A percentile compares a stretch with the other conserved stretches of the same genome.
Conservation (phyloP, 2,113 vertebrate genomes). For the Hippocampus mohnikei region DNA sequence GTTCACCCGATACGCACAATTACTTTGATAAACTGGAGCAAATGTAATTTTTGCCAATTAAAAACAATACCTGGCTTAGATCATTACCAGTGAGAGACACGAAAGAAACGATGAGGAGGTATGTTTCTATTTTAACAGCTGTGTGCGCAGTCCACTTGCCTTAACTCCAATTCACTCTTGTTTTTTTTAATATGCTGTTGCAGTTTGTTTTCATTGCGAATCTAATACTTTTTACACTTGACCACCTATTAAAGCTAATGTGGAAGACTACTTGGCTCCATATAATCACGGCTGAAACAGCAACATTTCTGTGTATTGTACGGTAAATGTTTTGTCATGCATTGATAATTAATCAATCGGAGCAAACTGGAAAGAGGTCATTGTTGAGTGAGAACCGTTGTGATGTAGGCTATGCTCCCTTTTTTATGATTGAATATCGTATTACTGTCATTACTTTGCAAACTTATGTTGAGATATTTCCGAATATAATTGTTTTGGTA, state of each 20-base stretch:
- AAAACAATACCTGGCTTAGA: neutral
- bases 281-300: neutral
- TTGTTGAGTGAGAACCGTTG: neutral
- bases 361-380: neutral
- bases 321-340: neutral
- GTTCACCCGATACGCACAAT: constrained; percentile 2
- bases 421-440: neutral
- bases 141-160: constrained; percentile 32
- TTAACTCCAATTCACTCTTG: constrained; percentile 24
- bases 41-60: neutral
- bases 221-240: constrained; percentile 1
- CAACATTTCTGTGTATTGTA: neutral
- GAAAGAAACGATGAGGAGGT: neutral
- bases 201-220: neutral
- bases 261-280: neutral
- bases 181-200: neutral
- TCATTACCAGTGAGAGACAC: neutral
- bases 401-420: neutral
- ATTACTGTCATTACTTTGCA: neutral
- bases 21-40: neutral
- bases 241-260: neutral
- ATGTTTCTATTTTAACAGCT: neutral
- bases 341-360: neutral
- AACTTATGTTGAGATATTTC: neutral
- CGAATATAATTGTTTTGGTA: neutral